Percentiles rank a stretch among this genome's conserved stretches.
These are phyloP conservation scores for Atta colombica DNA, from an alignment of 1,140 invertebrate genomes.

Conservation along the genomic window DNA sequence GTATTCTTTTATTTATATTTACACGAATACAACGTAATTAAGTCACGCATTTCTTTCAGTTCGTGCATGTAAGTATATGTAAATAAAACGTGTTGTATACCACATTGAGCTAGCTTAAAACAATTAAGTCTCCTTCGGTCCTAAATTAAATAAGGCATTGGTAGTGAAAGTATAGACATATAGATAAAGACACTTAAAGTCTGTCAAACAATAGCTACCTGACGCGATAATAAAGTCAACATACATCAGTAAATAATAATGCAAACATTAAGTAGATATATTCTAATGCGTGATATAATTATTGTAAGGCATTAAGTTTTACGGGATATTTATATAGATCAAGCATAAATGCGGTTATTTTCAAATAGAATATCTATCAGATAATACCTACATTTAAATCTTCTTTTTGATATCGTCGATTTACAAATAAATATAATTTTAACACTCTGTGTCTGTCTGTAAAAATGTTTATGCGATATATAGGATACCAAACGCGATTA, in stretches of 20 bases:
- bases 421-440: constrained; percentile 58
- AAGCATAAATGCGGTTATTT: constrained; percentile 52
- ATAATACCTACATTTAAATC: constrained; percentile 26
- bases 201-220: constrained; percentile 27
- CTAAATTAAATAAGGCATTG: constrained; percentile 58
- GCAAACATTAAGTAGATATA: constrained; percentile 58
- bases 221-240: constrained; percentile 36
- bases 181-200: constrained; percentile 30
- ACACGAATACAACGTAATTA: constrained; percentile 66
- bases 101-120: constrained; percentile 57
- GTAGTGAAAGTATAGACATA: constrained; percentile 35
- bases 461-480: constrained; percentile 37
- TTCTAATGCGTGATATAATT: constrained; percentile 48
- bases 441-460: neutral
- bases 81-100: constrained; percentile 52
- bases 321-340: constrained; percentile 38
- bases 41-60: constrained; percentile 58
- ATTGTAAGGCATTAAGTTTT: constrained; percentile 60
- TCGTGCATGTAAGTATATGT: constrained; percentile 43
- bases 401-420: constrained; percentile 30
- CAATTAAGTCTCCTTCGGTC: constrained; percentile 61
- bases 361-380: constrained; percentile 27
- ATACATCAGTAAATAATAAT: constrained; percentile 18
- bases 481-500: constrained; percentile 43
- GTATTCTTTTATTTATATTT: constrained; percentile 68